Conservation (phyloP, 2,888 invertebrate genomes). For the Eilema depressum region DNA sequence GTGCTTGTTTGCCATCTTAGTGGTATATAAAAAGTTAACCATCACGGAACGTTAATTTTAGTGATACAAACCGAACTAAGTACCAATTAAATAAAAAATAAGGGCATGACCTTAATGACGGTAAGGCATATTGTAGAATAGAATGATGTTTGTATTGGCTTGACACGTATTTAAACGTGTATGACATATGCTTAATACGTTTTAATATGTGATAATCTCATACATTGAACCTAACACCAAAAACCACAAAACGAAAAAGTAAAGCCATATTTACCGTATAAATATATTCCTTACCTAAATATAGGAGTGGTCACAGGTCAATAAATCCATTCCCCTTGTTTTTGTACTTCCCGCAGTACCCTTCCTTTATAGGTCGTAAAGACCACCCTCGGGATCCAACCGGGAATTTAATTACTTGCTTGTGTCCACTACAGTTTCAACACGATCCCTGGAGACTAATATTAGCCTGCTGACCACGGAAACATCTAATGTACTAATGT, state of each 20-base stretch:
- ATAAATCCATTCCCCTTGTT: constrained; percentile 55
- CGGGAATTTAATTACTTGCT: constrained; percentile 79
- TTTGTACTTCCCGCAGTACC: constrained; percentile 60
- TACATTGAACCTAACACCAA: not conserved
- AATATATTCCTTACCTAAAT: constrained; percentile 30
- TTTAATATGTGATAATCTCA: no score
- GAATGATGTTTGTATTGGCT: no score
- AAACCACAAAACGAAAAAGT: constrained; percentile 5
- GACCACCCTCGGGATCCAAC: constrained; percentile 53
- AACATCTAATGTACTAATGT: constrained; percentile 10
- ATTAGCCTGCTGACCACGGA: constrained; percentile 30
- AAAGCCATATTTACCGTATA: constrained; percentile 1
- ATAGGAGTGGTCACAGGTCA: constrained; percentile 22
- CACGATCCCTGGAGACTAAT: constrained; percentile 53
- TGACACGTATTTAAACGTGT: no score
- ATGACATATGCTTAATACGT: no score
- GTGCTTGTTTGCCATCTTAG: no score
- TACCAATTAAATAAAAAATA: no score
- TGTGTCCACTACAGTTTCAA: constrained; percentile 58
- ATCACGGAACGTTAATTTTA: no score
- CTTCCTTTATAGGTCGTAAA: constrained; percentile 57
- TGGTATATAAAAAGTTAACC: no score
- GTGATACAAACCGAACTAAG: no score
- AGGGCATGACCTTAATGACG: no score
- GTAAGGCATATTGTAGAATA: no score